Percentiles rank a stretch among this genome's conserved stretches.
These are phyloP conservation scores for Cryptocephalus primarius DNA, from an alignment of 2,888 invertebrate genomes.

Conservation along the genomic window DNA sequence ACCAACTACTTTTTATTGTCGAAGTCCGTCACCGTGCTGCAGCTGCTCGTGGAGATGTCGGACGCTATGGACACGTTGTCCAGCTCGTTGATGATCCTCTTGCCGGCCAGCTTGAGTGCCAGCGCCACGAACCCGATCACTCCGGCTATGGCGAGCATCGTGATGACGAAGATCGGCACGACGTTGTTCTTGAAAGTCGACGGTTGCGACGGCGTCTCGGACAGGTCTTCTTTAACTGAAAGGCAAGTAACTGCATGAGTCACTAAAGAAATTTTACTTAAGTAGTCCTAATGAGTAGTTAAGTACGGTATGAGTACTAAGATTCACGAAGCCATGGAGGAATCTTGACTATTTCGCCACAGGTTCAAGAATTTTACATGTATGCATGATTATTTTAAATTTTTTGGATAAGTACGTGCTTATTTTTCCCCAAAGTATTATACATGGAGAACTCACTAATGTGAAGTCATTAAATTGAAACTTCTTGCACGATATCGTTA, in stretches of 20 bases:
- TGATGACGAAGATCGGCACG: slow-evolving; percentile 35
- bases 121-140: slow-evolving; percentile 45
- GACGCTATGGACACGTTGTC: slow-evolving; percentile 38
- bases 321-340: too few species aligned
- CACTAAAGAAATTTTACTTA: slow-evolving; percentile 5
- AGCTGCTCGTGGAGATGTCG: slow-evolving; percentile 28
- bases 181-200: slow-evolving; percentile 17
- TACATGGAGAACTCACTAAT: too few species aligned
- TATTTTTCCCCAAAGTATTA: too few species aligned
- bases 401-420: too few species aligned
- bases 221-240: slow-evolving; percentile 22
- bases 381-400: too few species aligned
- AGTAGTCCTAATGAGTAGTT: background rate
- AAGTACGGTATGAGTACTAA: background rate
- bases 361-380: too few species aligned
- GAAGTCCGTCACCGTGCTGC: slow-evolving; percentile 24
- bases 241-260: slow-evolving; percentile 1
- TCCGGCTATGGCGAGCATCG: slow-evolving; percentile 48
- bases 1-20: slow-evolving; percentile 10
- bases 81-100: slow-evolving; percentile 33
- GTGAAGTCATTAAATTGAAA: too few species aligned
- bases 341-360: too few species aligned
- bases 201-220: background rate
- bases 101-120: slow-evolving; percentile 46
- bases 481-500: too few species aligned